Evolutionary conservation across 2,113 vertebrate genomes (phyloP).

Genomic region (Chelonoidis abingdonii): DNA sequence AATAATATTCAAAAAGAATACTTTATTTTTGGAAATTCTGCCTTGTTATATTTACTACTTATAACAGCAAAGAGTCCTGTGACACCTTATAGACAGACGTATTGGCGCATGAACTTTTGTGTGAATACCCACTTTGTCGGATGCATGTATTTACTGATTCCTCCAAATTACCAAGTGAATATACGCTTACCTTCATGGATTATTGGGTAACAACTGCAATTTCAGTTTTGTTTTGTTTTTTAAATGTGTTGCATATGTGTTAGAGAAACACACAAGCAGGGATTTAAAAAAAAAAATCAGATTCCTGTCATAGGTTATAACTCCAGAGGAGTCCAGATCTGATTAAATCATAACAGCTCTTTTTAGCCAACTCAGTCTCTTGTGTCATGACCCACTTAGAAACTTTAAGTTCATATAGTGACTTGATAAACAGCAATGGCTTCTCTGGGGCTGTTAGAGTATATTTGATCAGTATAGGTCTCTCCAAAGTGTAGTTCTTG

Average conservation of each 20-base stretch:
- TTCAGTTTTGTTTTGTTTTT: neutral
- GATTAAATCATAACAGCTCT: slow-evolving; percentile 47
- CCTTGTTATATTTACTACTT: neutral
- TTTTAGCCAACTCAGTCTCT: slow-evolving; percentile 42
- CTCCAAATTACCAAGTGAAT: slow-evolving; percentile 45
- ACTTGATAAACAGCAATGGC: neutral
- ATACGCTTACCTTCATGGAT: neutral
- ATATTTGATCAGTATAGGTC: neutral
- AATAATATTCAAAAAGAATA: slow-evolving; percentile 61
- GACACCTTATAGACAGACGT: no score
- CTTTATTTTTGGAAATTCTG: neutral
- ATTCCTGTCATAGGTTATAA: slow-evolving; percentile 46
- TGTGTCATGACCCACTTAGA: slow-evolving; percentile 51
- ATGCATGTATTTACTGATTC: neutral
- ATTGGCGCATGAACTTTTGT: no score
- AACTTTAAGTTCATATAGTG: slow-evolving; percentile 40
- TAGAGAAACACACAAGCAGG: slow-evolving; percentile 17
- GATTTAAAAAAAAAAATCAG: slow-evolving; percentile 47
- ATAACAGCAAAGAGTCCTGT: no score
- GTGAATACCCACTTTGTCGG: no score
- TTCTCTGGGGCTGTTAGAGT: slow-evolving; percentile 25
- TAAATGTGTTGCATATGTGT: neutral
- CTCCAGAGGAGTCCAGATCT: slow-evolving; percentile 38
- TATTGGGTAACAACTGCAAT: neutral
- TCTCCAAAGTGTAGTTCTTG: slow-evolving; percentile 7